Percentiles rank a stretch among this genome's conserved stretches.
These are phyloP conservation scores for Mya arenaria DNA, from an alignment of 1,140 invertebrate genomes.

Conservation along the genomic window DNA sequence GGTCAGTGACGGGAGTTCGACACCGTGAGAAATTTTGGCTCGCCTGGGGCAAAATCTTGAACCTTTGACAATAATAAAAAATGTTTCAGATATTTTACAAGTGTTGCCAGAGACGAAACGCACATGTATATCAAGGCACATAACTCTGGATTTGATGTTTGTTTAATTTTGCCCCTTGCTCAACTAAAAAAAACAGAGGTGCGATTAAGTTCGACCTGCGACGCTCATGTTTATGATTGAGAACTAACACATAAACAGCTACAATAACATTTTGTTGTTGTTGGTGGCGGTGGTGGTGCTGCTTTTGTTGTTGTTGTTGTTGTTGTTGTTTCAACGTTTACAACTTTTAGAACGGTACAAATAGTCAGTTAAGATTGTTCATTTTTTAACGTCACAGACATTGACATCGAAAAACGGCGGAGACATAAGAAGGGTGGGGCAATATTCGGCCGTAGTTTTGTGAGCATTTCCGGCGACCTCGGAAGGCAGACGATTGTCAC, in stretches of 20 bases:
- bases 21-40: no score
- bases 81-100: no score
- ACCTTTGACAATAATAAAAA: no score
- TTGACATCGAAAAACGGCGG: conserved; percentile 29
- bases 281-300: not conserved
- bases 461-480: conserved; percentile 30
- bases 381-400: conserved; percentile 20
- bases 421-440: not conserved
- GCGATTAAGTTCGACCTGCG: not conserved
- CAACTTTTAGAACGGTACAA: not conserved
- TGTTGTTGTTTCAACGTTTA: not conserved
- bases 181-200: no score
- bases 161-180: no score
- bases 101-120: no score
- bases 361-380: not conserved
- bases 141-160: no score
- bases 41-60: no score
- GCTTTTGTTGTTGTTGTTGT: not conserved
- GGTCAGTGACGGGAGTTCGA: no score
- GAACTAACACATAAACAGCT: not conserved
- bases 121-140: no score
- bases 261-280: not conserved
- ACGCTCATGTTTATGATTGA: not conserved
- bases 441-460: conserved; percentile 23
- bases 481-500: conserved; percentile 17